Evolutionary conservation across 2,113 vertebrate genomes (phyloP).

Genomic region (Ctenodactylus gundi): DNA sequence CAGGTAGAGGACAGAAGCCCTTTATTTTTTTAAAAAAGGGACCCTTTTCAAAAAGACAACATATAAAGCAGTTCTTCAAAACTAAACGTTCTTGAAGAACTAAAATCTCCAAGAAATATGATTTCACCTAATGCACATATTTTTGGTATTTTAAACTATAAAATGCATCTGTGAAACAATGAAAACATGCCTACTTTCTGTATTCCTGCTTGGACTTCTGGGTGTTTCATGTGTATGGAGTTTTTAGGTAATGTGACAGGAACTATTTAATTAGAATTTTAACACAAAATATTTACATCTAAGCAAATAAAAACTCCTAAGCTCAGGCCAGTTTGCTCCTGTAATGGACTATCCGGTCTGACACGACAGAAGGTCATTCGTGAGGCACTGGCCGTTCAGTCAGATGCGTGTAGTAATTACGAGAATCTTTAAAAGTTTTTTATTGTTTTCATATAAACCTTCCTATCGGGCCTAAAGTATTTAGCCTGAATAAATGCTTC

Average conservation of each 20-base stretch:
- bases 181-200: slow-evolving; percentile 26
- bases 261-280: slow-evolving; percentile 51
- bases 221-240: neutral
- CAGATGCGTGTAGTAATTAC: slow-evolving; percentile 50
- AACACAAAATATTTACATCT: slow-evolving; percentile 18
- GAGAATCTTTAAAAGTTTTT: slow-evolving; percentile 24
- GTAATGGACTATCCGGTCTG: slow-evolving; percentile 37
- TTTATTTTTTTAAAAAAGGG: neutral
- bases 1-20: neutral
- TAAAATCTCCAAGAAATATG: slow-evolving; percentile 19
- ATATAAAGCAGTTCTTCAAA: neutral
- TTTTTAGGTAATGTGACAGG: slow-evolving; percentile 23
- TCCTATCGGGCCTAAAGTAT: neutral
- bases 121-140: neutral
- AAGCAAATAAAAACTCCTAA: slow-evolving; percentile 18
- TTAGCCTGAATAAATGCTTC: neutral
- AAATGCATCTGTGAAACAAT: neutral
- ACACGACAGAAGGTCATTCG: slow-evolving; percentile 21
- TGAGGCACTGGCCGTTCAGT: slow-evolving; percentile 7
- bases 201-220: neutral
- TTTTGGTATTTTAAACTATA: slow-evolving; percentile 24
- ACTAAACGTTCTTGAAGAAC: slow-evolving; percentile 4
- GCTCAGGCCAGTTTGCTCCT: slow-evolving; percentile 4
- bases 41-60: neutral
- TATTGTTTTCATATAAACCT: neutral